Conservation (phyloP, 2,888 invertebrate genomes). For the Heliconius cydno region DNA sequence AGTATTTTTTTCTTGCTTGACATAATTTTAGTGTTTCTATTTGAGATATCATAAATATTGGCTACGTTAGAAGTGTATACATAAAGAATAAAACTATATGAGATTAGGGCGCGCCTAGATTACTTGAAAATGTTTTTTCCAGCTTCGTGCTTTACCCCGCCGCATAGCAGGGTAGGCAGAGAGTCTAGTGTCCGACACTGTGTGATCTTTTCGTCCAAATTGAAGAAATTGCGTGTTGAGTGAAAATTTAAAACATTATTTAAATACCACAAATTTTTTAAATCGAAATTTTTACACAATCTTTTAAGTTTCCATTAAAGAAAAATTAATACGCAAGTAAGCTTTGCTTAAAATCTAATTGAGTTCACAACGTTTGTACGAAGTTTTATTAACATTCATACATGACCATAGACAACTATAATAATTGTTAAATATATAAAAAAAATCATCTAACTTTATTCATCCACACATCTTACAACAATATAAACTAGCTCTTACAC, state of each 20-base stretch:
- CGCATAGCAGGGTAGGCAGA: too few relatives aligned
- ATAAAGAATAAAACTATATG: conserved; percentile 17
- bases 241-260: too few relatives aligned
- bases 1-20: conserved; percentile 30
- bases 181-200: too few relatives aligned
- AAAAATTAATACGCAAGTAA: too few relatives aligned
- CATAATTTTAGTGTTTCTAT: conserved; percentile 39
- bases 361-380: too few relatives aligned
- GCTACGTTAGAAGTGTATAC: conserved; percentile 22
- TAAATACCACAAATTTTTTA: too few relatives aligned
- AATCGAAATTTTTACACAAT: too few relatives aligned
- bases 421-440: neutral
- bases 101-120: neutral
- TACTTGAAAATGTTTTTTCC: neutral
- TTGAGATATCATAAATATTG: conserved; percentile 40
- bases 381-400: too few relatives aligned
- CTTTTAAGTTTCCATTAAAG: too few relatives aligned
- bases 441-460: neutral
- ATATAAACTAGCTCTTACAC: conserved; percentile 25
- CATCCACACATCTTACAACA: neutral
- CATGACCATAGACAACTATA: too few relatives aligned
- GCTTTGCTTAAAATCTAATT: too few relatives aligned
- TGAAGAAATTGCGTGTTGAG: neutral
- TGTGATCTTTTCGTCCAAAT: neutral
- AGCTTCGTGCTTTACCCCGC: neutral